These are phyloP conservation scores for Tenthredo scrophulariae DNA, from an alignment of 2,888 invertebrate genomes.

Conservation along the genomic window DNA sequence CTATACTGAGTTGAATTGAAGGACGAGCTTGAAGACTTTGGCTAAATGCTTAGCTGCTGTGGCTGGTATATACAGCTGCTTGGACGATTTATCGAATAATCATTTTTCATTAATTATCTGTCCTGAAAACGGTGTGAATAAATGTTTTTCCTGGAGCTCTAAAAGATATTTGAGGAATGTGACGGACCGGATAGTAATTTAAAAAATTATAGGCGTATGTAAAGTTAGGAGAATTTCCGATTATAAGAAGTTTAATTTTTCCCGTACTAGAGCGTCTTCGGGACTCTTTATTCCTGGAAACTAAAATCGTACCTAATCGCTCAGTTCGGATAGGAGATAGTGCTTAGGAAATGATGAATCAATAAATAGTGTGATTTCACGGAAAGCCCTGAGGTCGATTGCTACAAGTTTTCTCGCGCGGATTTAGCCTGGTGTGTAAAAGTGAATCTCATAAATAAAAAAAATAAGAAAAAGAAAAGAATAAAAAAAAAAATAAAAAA, in stretches of 20 bases:
- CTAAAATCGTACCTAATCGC: neutral
- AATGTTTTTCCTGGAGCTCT: neutral
- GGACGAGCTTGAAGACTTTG: neutral
- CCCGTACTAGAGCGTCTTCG: neutral
- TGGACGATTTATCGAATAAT: neutral
- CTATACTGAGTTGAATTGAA: neutral
- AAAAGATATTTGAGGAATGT: neutral
- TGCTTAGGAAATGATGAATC: conserved; percentile 23
- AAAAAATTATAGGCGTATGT: neutral
- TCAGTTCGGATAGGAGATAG: neutral
- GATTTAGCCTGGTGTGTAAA: conserved; percentile 3
- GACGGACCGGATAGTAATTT: neutral
- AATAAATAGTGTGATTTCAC: conserved; percentile 16
- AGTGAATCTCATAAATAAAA: conserved; percentile 6
- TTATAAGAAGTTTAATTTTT: neutral
- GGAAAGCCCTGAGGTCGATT: neutral
- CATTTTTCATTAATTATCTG: neutral
- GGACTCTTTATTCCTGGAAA: neutral
- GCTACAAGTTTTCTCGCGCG: conserved; percentile 20
- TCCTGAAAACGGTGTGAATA: neutral
- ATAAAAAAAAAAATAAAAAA: neutral
- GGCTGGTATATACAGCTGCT: neutral
- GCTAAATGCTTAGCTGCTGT: neutral
- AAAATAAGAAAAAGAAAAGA: neutral
- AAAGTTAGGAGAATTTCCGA: neutral